These are phyloP conservation scores for Leptinotarsa haldemani DNA, from an alignment of 2,888 invertebrate genomes.

Conservation along the genomic window DNA sequence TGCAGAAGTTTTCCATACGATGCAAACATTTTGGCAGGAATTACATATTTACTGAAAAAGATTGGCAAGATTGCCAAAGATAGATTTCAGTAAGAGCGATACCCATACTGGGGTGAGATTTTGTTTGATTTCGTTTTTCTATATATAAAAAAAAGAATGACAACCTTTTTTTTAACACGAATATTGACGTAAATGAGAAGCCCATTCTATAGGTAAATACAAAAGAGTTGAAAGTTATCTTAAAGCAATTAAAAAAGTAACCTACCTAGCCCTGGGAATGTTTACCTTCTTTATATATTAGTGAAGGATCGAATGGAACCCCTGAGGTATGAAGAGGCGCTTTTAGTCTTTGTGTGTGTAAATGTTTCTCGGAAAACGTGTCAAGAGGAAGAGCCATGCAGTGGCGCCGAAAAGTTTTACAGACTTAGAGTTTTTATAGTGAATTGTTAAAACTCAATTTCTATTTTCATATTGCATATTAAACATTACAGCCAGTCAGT, in stretches of 20 bases:
- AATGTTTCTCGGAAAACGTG: conserved; percentile 12
- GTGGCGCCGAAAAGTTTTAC: neutral
- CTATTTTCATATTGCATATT: too few species aligned
- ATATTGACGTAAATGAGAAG: conserved; percentile 12
- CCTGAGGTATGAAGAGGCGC: conserved; percentile 17
- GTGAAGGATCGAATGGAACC: conserved; percentile 9
- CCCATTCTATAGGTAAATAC: neutral
- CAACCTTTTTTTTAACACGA: neutral
- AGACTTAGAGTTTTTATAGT: too few species aligned
- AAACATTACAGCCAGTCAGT: too few species aligned
- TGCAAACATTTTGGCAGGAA: too few species aligned
- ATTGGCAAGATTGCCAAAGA: too few species aligned
- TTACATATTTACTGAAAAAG: too few species aligned
- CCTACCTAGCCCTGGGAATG: conserved; percentile 4
- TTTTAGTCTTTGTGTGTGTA: conserved; percentile 7
- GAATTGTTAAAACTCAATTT: too few species aligned
- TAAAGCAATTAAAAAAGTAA: conserved; percentile 12
- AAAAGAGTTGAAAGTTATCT: neutral
- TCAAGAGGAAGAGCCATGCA: conserved; percentile 11
- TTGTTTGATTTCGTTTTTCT: too few species aligned
- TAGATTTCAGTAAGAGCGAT: too few species aligned
- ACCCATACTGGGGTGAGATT: too few species aligned
- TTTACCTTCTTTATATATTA: conserved; percentile 6
- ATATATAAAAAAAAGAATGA: too few species aligned
- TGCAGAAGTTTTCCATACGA: too few species aligned